phyloP scores from a whole-genome alignment of 2,888 invertebrate genomes.

The Lobophora halterata region DNA sequence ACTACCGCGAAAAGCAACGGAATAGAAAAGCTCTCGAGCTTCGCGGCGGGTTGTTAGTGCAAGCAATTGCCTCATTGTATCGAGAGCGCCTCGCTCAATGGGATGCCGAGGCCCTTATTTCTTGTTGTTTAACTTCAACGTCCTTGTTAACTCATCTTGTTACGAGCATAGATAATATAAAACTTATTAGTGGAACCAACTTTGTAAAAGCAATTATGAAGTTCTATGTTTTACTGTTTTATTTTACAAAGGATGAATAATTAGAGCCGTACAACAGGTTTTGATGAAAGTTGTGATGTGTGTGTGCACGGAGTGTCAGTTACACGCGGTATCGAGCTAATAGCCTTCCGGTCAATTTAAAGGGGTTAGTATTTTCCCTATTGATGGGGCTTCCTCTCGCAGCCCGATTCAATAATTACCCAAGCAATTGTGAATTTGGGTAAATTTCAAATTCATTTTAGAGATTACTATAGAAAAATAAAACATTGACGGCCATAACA shows the following conservation, averaged over 20 bases:
- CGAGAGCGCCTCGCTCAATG: conserved; percentile 39
- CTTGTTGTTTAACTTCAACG: conserved; percentile 41
- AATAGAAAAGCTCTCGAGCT: conserved; percentile 32
- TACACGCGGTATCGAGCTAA: conserved; percentile 15
- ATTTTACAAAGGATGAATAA: conserved; percentile 11
- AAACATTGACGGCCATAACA: too few species aligned
- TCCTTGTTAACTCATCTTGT: conserved; percentile 27
- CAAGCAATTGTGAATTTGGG: conserved; percentile 13
- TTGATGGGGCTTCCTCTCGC: conserved; percentile 16
- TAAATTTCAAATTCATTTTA: too few species aligned
- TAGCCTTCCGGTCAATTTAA: conserved; percentile 19
- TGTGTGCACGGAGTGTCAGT: conserved; percentile 20
- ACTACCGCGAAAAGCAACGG: conserved; percentile 22
- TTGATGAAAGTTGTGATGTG: neutral
- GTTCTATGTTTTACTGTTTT: conserved; percentile 10
- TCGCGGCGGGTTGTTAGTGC: conserved; percentile 46
- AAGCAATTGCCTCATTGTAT: conserved; percentile 57
- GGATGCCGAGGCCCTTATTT: conserved; percentile 39
- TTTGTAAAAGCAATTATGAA: conserved; percentile 26
- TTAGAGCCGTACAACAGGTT: conserved; percentile 20
- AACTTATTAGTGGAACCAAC: conserved; percentile 28
- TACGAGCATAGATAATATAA: conserved; percentile 24
- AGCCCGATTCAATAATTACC: conserved; percentile 13
- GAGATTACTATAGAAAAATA: too few species aligned
- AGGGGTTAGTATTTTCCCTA: conserved; percentile 18